Conservation (phyloP, 2,113 vertebrate species). For the Neotoma lepida region DNA sequence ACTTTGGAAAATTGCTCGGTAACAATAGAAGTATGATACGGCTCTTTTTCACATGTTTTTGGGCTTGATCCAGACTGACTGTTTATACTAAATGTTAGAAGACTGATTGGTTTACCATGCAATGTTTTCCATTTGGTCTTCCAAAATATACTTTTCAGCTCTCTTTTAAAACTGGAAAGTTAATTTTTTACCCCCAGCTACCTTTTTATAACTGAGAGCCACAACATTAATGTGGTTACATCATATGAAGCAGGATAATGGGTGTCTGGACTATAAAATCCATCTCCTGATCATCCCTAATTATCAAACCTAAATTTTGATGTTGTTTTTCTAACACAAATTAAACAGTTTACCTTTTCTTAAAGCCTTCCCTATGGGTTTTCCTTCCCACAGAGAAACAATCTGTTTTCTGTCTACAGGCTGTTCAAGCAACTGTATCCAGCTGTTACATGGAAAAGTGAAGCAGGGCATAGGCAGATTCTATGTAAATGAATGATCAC, state of each 20-base stretch:
- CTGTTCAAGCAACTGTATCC: slow-evolving; percentile 51
- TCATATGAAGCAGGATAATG: slow-evolving; percentile 21
- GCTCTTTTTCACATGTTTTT: slow-evolving; percentile 22
- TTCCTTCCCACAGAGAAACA: slow-evolving; percentile 56
- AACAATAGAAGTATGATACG: neutral
- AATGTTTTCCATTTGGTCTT: slow-evolving; percentile 54
- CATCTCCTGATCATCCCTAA: slow-evolving; percentile 6
- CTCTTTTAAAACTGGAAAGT: slow-evolving; percentile 30
- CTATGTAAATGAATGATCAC: slow-evolving; percentile 25
- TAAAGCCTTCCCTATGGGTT: neutral
- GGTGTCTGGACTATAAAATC: slow-evolving; percentile 1
- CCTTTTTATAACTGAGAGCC: neutral
- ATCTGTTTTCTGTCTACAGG: slow-evolving; percentile 40
- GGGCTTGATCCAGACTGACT: neutral
- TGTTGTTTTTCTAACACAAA: slow-evolving; percentile 46
- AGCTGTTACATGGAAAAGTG: slow-evolving; percentile 32
- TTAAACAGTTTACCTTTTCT: slow-evolving; percentile 60
- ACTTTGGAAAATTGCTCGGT: slow-evolving; percentile 34
- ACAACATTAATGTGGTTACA: slow-evolving; percentile 30
- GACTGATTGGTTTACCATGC: neutral
- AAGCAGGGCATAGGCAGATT: neutral
- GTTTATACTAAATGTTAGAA: slow-evolving; percentile 30
- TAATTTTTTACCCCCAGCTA: neutral
- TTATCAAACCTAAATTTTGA: slow-evolving; percentile 33
- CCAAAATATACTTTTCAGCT: slow-evolving; percentile 23